Evolutionary conservation across 2,113 vertebrate species (phyloP), one percentile per base, ranked within the genome.

Genomic region (Paraplagusia blochii): DNA sequence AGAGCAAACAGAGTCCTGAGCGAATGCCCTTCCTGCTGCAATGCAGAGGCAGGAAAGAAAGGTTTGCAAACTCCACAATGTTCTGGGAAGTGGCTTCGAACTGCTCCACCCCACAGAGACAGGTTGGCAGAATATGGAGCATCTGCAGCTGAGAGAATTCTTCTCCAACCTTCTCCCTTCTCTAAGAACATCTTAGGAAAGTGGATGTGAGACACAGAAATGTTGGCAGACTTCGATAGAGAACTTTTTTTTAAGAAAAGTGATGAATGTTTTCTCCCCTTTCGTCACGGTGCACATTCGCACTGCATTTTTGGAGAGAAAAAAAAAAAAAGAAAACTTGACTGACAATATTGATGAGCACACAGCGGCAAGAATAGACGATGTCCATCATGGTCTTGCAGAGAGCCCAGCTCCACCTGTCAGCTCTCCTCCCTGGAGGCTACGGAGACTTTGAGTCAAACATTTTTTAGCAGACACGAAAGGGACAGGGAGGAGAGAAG

Each of bases 21-120:
- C 56, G 62, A 50, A 63, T 64, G 53, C 64, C 59, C 53, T 63
- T 78, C 57, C 52, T 66, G 8, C 76, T 79, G 74, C 78, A 85
- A 55, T 76, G 77, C 74, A 58, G 74, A 38, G 18, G 22, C 13
- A 40, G 34, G 44, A 18, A 16, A 54, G 62, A 69, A 77, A 64
- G 55, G 74, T 63, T 73, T 53, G 54, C 45, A 46, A 70, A 70
- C 59, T 56, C 63, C 18, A 71, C 55, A 47, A 46, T 40, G 59
- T 77, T 66, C 67, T 73, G 68, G 71, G 58, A 80, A 71, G 64
- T 29, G 34, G 63, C 69, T 80, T 44, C 10, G 62, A 69, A 63
- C 15, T 40, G 33, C 47, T 58, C 40, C 51, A n/a, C 29, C 19
- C 19, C 11, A 36, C 18, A 54, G 58, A 74, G 49, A 51, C 22